These are phyloP conservation scores for Bolinopsis microptera DNA, from an alignment of 37 sponge, comb jelly and placozoan species.

Conservation along the genomic window DNA sequence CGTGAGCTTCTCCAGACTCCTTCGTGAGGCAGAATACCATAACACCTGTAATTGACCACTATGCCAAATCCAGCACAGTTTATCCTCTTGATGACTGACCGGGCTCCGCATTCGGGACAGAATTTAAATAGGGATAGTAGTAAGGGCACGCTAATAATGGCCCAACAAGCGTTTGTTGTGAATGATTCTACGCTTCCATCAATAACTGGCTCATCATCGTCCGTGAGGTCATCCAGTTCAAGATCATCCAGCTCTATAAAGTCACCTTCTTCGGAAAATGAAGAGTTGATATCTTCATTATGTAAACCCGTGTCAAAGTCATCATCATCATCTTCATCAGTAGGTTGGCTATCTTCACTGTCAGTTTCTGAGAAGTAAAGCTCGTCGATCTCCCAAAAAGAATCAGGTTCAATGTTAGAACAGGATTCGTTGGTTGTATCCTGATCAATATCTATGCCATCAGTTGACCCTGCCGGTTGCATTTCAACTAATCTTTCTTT, in stretches of 20 bases:
- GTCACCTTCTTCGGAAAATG: background rate
- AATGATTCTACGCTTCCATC: background rate
- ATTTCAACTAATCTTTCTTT: background rate
- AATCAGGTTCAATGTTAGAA: too few relatives aligned
- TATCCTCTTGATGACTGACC: background rate
- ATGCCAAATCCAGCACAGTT: background rate
- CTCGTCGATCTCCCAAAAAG: too few relatives aligned
- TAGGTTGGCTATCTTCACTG: too few relatives aligned
- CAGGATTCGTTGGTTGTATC: too few relatives aligned
- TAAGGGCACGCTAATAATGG: background rate
- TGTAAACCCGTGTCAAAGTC: background rate
- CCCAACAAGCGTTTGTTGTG: background rate
- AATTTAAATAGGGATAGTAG: background rate
- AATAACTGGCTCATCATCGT: background rate
- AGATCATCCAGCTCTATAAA: background rate
- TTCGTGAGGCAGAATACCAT: background rate
- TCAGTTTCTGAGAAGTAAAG: too few relatives aligned
- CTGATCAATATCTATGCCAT: too few relatives aligned
- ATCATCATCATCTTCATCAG: background rate
- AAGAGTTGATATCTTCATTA: background rate
- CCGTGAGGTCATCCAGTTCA: background rate
- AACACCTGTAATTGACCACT: background rate
- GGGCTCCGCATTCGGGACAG: background rate
- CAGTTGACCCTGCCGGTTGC: too few relatives aligned
- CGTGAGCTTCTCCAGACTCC: background rate